Base-by-base conservation (phyloP, 92 coral and sea anemone species). In the Phenganax stokvisi region DNA sequence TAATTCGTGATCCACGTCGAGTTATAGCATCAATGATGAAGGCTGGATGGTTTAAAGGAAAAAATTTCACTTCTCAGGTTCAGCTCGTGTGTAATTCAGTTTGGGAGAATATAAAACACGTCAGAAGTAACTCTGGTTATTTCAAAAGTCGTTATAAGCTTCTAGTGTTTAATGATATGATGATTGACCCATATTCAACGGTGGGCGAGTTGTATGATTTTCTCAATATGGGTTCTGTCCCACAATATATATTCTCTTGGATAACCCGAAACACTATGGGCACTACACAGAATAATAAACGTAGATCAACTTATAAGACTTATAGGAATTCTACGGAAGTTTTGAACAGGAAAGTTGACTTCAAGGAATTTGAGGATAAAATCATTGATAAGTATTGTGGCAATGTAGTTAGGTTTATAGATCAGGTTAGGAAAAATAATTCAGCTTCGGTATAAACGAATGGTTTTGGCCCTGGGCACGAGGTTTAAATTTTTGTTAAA, bases 1-100 rank as follows among this genome's bases (percentile, higher is more conserved):
- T 79, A 6, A 15, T 79, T 56, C 83, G 83, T 9, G 74, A 79
- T 63, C 83, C 83, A 6, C 73, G 74, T 17, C 83, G 61, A n/a
- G 74, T 62, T 1, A 57, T 79, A n/a, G 11, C 57, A 0, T 79
- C 83, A 16, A 79, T 79, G 83, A 79, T 8, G 15, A 68, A 47
- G 6, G 74, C 51, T 9, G 83, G 83, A 10, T 79, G 83, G 83
- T 79, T 79, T 29, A 54, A 54, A 6, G 63, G 53, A 10, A 63
- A 64, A 51, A 29, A 64, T 10, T 79, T 63, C 54, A 11, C 59
- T 11, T 17, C 0, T 1, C 31, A 54, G 16, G 74, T 64, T 8
- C 25, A 51, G n/a, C 3, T 51, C 1, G 57, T 79, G 8, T 79
- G 83, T 79, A 8, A 2, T 10, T 10, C 61, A 9, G 12, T 63